Percentiles rank a stretch among this genome's conserved stretches.
Evolutionary conservation across 2,113 vertebrate genomes (phyloP).

Genomic region (Poeciliopsis occidentalis): DNA sequence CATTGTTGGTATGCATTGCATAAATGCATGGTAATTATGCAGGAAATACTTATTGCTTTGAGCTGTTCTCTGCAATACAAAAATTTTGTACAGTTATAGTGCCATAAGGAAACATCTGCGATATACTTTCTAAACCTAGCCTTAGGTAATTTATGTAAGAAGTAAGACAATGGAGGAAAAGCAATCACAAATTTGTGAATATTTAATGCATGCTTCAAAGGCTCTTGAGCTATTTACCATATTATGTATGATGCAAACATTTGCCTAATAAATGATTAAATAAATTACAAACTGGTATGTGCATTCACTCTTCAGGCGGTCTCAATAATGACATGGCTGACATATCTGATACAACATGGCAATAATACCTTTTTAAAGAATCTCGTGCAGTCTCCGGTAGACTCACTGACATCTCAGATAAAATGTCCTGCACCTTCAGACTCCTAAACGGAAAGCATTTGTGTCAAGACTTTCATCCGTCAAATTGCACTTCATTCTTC

Average conservation of each 20-base stretch:
- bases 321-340: not conserved
- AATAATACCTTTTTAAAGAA: constrained; percentile 69
- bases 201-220: not conserved
- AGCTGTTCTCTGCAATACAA: not conserved
- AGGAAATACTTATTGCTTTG: not conserved
- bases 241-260: not conserved
- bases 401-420: constrained; percentile 76
- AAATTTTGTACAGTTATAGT: not conserved
- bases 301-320: not conserved
- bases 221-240: not conserved
- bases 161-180: constrained; percentile 20
- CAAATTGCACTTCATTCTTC: not conserved
- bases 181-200: constrained; percentile 1
- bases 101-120: not conserved
- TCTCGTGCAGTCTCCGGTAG: constrained; percentile 67
- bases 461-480: constrained; percentile 19
- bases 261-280: not conserved
- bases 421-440: constrained; percentile 59
- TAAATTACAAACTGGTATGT: not conserved
- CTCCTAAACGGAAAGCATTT: constrained; percentile 51
- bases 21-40: not conserved
- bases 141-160: constrained; percentile 7
- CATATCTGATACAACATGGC: not conserved
- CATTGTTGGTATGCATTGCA: not conserved
- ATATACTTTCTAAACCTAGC: not conserved